phyloP scores from a whole-genome alignment of 2,797 vertebrate species.

The Acrocephalus scirpaceus region DNA sequence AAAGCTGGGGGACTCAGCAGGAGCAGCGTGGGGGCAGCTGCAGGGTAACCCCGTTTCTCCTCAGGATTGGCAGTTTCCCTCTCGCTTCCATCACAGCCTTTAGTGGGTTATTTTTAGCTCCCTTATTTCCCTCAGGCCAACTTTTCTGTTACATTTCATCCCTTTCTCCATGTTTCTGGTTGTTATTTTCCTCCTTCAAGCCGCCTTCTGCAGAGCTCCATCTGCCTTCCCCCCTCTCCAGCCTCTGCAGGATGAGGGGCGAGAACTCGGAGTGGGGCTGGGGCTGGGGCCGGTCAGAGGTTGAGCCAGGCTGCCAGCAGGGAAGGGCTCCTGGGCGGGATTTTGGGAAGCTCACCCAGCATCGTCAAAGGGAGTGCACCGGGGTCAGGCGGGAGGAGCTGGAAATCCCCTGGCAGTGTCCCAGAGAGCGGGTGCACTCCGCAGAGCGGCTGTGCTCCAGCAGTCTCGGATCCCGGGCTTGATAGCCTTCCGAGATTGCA shows the following conservation, averaged over 20 bases:
- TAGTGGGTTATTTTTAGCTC: constrained; percentile 31
- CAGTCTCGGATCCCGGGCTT: background rate
- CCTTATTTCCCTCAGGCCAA: constrained; percentile 53
- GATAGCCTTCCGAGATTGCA: too few relatives aligned
- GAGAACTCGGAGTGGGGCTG: background rate
- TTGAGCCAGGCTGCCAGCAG: background rate
- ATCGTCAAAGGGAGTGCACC: background rate
- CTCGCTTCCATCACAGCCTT: background rate
- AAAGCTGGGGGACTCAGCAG: background rate
- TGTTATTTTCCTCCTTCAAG: constrained; percentile 29
- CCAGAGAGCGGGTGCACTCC: background rate
- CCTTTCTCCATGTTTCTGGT: constrained; percentile 25
- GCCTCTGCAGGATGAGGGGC: background rate
- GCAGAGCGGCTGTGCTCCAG: background rate
- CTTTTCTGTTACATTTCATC: constrained; percentile 48
- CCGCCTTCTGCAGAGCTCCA: background rate
- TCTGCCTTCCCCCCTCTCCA: background rate
- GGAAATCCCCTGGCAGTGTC: background rate
- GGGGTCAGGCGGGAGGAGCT: background rate
- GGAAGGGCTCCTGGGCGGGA: background rate
- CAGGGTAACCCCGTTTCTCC: background rate
- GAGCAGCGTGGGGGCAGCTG: background rate
- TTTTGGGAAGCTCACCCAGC: background rate
- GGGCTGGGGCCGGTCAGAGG: background rate
- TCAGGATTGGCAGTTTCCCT: background rate